Evolutionary conservation across 2,113 vertebrate species (phyloP).

Genomic region (Narcine bancroftii): DNA sequence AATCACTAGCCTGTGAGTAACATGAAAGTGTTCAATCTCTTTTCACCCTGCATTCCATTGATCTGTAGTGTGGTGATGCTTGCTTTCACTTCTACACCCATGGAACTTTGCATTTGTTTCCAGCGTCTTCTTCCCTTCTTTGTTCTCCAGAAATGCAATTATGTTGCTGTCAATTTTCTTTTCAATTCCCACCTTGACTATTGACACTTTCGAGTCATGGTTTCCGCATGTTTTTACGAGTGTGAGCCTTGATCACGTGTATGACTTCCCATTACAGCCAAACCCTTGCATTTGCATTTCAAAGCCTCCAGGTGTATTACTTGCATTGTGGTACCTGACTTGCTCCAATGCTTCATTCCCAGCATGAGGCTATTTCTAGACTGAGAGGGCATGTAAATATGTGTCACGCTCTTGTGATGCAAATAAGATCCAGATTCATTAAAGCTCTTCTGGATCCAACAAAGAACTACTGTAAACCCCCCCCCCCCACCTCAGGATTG

Average conservation of each 20-base stretch:
- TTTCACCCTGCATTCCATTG: background rate
- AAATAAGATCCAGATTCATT: too few relatives aligned
- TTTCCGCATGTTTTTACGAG: too few relatives aligned
- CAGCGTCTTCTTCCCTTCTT: background rate
- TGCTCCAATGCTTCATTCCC: background rate
- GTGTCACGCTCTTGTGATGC: background rate
- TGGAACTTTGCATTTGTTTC: background rate
- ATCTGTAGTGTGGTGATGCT: background rate
- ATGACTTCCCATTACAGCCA: background rate
- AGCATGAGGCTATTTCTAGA: background rate
- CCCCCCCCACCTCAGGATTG: too few relatives aligned
- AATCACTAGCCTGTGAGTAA: conserved; percentile 20
- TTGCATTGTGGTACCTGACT: background rate
- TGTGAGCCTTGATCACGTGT: background rate
- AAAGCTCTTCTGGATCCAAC: background rate
- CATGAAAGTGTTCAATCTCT: background rate
- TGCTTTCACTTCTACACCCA: background rate
- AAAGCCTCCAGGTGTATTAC: background rate
- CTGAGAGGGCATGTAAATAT: background rate
- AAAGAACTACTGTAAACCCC: too few relatives aligned
- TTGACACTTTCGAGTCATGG: background rate
- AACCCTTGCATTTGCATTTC: background rate
- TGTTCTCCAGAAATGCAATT: background rate
- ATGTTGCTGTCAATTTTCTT: background rate
- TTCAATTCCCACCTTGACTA: background rate